Percentiles rank a stretch among this genome's conserved stretches.
These are phyloP conservation scores for Pluvialis apricaria DNA, from an alignment of 2,113 vertebrate genomes.

Conservation along the genomic window DNA sequence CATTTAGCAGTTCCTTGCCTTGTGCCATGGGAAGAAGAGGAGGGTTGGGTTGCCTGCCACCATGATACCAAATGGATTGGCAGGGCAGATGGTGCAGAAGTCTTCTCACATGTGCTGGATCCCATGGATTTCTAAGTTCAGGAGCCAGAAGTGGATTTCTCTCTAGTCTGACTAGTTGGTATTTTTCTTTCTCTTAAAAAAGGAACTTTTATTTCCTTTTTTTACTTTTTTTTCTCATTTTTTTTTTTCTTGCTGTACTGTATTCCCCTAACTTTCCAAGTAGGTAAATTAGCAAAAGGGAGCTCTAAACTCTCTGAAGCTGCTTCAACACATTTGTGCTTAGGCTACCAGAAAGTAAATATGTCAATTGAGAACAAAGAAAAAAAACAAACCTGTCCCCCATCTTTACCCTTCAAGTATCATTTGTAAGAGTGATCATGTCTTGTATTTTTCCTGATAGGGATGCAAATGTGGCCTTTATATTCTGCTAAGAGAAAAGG, in stretches of 20 bases:
- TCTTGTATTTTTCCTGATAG: background rate
- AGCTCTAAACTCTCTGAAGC: background rate
- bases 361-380: background rate
- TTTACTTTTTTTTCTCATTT: fast-evolving
- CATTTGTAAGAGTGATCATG: background rate
- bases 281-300: background rate
- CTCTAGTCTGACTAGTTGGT: background rate
- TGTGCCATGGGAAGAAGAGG: background rate
- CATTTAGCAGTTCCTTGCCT: background rate
- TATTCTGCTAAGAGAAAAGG: background rate
- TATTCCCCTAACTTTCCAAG: background rate
- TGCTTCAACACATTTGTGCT: background rate
- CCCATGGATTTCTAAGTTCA: background rate
- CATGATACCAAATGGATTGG: background rate
- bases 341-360: background rate
- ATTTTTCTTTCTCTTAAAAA: background rate
- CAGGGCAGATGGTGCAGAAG: background rate
- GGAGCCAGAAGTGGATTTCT: background rate
- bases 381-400: fast-evolving
- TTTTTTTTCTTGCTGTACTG: fast-evolving
- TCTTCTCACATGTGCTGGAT: background rate
- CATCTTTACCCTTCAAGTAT: background rate
- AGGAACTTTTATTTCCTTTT: background rate
- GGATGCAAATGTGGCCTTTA: background rate
- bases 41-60: background rate